Percentiles rank a stretch among this genome's conserved stretches.
Conservation (phyloP, 2,888 invertebrate genomes). For the Drosophila longiperda region DNA sequence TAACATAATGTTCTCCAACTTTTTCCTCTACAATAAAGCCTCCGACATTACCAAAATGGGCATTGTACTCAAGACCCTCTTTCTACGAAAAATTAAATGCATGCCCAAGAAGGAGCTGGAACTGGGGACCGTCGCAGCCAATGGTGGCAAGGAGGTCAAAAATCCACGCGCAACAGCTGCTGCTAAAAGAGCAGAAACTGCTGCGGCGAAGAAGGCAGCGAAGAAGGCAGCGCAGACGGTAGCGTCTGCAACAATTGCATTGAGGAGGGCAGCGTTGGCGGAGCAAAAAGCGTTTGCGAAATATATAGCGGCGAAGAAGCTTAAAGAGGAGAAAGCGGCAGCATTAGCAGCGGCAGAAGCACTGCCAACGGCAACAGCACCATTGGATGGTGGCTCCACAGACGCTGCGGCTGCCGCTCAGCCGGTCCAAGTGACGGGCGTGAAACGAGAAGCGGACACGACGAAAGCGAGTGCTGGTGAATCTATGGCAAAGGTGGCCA, state of each 20-base stretch:
- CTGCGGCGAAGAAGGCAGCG: neutral
- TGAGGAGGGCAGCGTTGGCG: conserved; percentile 77
- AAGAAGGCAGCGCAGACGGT: conserved; percentile 38
- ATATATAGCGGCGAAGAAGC: conserved; percentile 58
- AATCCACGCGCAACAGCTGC: conserved; percentile 85
- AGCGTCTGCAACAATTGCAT: conserved; percentile 71
- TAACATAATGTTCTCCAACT: conserved; percentile 98
- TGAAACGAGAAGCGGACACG: conserved; percentile 98
- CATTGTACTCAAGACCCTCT: conserved; percentile 96
- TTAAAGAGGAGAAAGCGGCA: conserved; percentile 74
- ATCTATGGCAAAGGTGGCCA: conserved; percentile 92
- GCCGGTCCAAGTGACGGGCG: conserved; percentile 96
- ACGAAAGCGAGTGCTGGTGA: conserved; percentile 90
- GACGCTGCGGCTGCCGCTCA: conserved; percentile 87
- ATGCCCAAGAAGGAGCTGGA: conserved; percentile 98
- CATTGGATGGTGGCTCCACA: conserved; percentile 29
- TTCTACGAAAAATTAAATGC: conserved; percentile 94
- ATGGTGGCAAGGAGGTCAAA: conserved; percentile 86
- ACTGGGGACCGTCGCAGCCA: conserved; percentile 89
- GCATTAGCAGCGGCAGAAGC: conserved; percentile 35
- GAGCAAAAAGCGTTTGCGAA: conserved; percentile 82
- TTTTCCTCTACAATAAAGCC: conserved; percentile 98
- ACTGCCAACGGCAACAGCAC: conserved; percentile 57
- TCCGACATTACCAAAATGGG: conserved; percentile 99
- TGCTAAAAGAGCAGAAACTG: conserved; percentile 75